Conservation (phyloP, 1,140 invertebrate species). For the Cotesia vestalis region DNA sequence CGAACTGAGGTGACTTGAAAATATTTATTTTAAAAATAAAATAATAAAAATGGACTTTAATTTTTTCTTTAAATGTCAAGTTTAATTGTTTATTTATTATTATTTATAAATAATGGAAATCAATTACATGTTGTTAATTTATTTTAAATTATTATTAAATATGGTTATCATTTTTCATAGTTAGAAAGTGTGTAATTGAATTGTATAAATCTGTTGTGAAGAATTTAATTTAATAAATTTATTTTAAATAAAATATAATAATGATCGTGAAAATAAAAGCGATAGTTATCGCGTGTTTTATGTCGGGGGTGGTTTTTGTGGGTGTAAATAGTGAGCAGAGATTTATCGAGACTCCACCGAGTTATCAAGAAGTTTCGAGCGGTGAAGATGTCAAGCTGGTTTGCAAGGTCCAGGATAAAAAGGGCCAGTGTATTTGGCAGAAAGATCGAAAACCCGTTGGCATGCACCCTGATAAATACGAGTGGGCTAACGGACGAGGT, state of each 20-base stretch:
- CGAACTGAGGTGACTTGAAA: slow-evolving; percentile 25
- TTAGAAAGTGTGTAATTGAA: no score
- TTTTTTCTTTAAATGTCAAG: not conserved
- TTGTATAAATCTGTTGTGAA: no score
- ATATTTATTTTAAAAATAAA: not conserved
- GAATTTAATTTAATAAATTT: not conserved
- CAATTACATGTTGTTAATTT: no score
- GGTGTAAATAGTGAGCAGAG: slow-evolving; percentile 69
- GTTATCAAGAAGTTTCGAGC: slow-evolving; percentile 89
- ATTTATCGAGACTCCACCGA: slow-evolving; percentile 80
- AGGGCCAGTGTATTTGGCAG: slow-evolving; percentile 89
- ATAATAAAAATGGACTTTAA: not conserved
- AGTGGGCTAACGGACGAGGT: slow-evolving; percentile 75
- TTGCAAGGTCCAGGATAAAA: slow-evolving; percentile 86
- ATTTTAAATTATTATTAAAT: no score
- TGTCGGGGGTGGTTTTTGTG: slow-evolving; percentile 29
- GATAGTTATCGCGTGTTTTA: not conserved
- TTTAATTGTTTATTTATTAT: no score
- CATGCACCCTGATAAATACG: slow-evolving; percentile 87
- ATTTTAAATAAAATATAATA: not conserved
- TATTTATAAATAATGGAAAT: no score
- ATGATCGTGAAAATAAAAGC: not conserved
- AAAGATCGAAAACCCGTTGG: slow-evolving; percentile 90
- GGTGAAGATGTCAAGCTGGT: slow-evolving; percentile 81
- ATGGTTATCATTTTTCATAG: no score